Percentiles rank a stretch among this genome's conserved stretches.
phyloP scores from a whole-genome alignment of 2,797 vertebrate species.

The Neoniphon sammara region DNA sequence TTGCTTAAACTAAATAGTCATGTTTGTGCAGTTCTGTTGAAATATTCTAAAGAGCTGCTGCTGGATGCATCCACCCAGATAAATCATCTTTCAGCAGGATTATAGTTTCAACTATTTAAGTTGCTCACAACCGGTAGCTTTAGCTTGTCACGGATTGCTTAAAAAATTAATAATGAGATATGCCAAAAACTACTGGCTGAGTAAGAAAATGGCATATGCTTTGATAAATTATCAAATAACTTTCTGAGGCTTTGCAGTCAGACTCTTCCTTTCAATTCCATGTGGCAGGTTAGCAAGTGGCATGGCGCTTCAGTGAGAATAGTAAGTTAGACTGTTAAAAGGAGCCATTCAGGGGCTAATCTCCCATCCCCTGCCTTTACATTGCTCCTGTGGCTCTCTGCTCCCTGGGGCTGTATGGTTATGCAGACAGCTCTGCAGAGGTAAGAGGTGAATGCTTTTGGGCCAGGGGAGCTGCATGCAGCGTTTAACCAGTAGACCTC shows the following conservation, averaged over 20 bases:
- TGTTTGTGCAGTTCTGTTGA: slow-evolving; percentile 61
- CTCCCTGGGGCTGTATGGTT: slow-evolving; percentile 26
- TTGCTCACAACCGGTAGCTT: not conserved
- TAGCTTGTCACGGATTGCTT: no score
- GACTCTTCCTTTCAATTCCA: not conserved
- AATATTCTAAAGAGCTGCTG: slow-evolving; percentile 58
- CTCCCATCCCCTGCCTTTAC: not conserved
- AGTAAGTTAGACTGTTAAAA: not conserved
- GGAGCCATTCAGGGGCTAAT: not conserved
- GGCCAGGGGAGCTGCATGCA: not conserved
- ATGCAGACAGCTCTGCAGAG: slow-evolving; percentile 13
- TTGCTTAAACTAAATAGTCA: slow-evolving; percentile 68
- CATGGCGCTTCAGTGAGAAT: no score
- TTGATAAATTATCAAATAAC: not conserved
- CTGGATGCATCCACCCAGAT: slow-evolving; percentile 18
- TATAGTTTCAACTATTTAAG: no score
- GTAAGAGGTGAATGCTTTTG: not conserved
- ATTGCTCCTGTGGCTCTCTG: not conserved
- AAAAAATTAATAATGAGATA: not conserved
- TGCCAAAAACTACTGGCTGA: not conserved
- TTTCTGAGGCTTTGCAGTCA: not conserved
- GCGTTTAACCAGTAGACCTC: slow-evolving; percentile 55
- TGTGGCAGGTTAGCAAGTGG: no score
- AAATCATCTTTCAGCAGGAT: slow-evolving; percentile 10
- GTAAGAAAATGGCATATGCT: not conserved